phyloP scores from a whole-genome alignment of 2,797 vertebrate species.

The Poliocrania exsul region DNA sequence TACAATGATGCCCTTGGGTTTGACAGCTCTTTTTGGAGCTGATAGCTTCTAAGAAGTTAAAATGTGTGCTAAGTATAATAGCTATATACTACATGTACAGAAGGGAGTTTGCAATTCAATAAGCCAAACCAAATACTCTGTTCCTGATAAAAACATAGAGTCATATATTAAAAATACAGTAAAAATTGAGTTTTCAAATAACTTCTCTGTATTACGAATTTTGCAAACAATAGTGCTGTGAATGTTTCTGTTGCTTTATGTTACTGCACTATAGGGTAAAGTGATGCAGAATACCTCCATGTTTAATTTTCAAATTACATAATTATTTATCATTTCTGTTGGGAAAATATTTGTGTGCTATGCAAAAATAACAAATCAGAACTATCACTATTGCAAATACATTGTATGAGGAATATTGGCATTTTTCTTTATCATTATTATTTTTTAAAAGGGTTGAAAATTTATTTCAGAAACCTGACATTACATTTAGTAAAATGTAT shows the following conservation, averaged over 20 bases:
- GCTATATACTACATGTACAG: neutral
- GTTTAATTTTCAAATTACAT: neutral
- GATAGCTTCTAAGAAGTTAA: neutral
- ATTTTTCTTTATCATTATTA: neutral
- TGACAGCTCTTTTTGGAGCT: neutral
- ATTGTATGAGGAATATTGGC: neutral
- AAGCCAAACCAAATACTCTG: neutral
- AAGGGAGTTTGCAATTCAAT: neutral
- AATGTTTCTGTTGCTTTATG: neutral
- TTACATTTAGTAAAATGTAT: constrained; percentile 36
- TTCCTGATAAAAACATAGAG: neutral
- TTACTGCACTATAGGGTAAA: neutral
- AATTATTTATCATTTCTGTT: neutral
- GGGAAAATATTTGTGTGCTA: neutral
- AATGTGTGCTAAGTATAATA: neutral
- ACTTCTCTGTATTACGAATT: neutral
- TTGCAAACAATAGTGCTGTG: neutral
- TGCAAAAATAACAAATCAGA: neutral
- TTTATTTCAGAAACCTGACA: constrained; percentile 33
- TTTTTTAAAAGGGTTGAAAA: neutral
- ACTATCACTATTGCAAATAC: neutral
- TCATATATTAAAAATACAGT: neutral
- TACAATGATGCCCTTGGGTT: neutral
- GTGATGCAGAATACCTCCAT: neutral
- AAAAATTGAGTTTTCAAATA: neutral